Evolutionary conservation across 2,113 vertebrate genomes (phyloP), one percentile per base, ranked within the genome.

Genomic region (Sceloporus tristichus): DNA sequence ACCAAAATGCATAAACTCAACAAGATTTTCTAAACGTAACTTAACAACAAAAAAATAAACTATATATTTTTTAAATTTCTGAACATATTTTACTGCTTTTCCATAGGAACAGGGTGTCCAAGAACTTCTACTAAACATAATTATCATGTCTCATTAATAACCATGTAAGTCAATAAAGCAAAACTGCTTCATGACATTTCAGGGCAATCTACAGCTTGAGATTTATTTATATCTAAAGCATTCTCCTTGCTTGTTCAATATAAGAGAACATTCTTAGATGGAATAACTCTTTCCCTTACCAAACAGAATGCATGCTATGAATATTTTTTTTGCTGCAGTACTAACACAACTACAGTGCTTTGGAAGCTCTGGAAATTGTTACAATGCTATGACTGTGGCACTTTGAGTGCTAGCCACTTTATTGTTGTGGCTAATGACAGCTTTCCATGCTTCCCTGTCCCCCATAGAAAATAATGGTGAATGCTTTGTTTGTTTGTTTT

Each of bases 61-160:
- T 0, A 53, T 0, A 53, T 80, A 40, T 89, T 38, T 5, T 79
- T 5, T 87, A 90, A 27, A 0, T 29, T 42, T 75, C 80, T 73
- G 7, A 89, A 79, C 80, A 85, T 78, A 79, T 68, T 68, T 79
- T 48, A 6, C 40, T 4, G 25, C 5, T 62, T 92, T 89, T 87
- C 74, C 1, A 86, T 74, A 80, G 84, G 66, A 34, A 38, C 11
- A 9, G 0, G 65, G 8, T 48, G 48, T n/a, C 27, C 6, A n/a
- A 86, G n/a, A 68, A 48, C 68, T 66, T 77, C 40, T 62, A 74
- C 25, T 79, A 5, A 5, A 13, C 1, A 23, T 81, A 38, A 76
- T 76, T 54, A 66, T 48, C 19, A 53, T 25, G 6, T n/a, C 73
- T 88, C 70, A 66, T 48, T 82, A 42, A 79, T 87, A 80, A n/a